phyloP scores from a whole-genome alignment of 1,140 invertebrate species.

The Cotesia glomerata region DNA sequence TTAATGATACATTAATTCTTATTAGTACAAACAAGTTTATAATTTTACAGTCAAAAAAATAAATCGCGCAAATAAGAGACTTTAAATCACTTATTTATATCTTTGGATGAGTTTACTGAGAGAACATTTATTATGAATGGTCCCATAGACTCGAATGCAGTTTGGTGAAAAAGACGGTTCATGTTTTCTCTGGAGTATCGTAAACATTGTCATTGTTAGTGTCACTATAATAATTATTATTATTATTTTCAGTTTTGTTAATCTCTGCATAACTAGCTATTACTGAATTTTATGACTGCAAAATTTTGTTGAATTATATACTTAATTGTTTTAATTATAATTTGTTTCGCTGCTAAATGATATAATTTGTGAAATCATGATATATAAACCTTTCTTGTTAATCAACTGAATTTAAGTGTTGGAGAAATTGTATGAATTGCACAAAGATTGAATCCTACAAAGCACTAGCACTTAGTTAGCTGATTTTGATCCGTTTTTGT shows the following conservation, averaged over 20 bases:
- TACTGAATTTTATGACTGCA: too few relatives aligned
- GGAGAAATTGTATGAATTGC: slow-evolving; percentile 5
- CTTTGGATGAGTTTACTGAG: neutral
- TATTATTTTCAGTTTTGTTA: neutral
- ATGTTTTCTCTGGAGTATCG: neutral
- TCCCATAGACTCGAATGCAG: neutral
- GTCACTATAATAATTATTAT: neutral
- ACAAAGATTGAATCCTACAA: slow-evolving; percentile 42
- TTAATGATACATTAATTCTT: too few relatives aligned
- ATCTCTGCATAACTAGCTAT: too few relatives aligned
- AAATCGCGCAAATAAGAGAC: neutral
- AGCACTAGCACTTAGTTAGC: slow-evolving; percentile 59
- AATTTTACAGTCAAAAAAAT: neutral
- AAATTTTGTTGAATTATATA: too few relatives aligned
- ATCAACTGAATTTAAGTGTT: neutral
- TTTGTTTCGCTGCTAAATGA: neutral
- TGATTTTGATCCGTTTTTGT: slow-evolving; percentile 60
- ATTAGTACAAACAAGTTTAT: too few relatives aligned
- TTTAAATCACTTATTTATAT: neutral
- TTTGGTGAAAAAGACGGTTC: neutral
- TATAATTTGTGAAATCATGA: neutral
- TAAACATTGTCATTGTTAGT: neutral
- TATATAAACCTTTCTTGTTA: neutral
- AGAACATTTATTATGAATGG: neutral
- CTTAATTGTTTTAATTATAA: neutral